Percentiles rank a stretch among this genome's conserved stretches.
phyloP scores from a whole-genome alignment of 2,797 vertebrate species.

The Microctenopoma stevenorrisi region DNA sequence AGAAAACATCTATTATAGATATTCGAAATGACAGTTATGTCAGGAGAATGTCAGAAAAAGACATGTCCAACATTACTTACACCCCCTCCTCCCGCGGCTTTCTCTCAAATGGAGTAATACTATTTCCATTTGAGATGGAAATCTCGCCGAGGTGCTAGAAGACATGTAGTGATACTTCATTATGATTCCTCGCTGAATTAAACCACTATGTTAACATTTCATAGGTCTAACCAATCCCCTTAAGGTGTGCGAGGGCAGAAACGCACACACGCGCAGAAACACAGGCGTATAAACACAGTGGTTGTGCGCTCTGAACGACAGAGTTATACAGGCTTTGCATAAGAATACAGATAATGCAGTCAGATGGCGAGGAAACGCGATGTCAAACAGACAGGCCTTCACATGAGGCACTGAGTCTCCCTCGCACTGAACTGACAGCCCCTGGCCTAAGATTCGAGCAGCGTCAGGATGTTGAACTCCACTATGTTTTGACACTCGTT shows the following conservation, averaged over 20 bases:
- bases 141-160: conserved; percentile 16
- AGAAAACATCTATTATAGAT: conserved; percentile 68
- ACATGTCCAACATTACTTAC: conserved; percentile 57
- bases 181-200: conserved; percentile 49
- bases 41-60: conserved; percentile 66
- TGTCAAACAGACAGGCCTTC: conserved; percentile 80
- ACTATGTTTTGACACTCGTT: conserved; percentile 74
- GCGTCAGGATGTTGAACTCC: conserved; percentile 74
- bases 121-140: conserved; percentile 41
- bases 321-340: conserved; percentile 71
- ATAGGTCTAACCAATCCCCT: conserved; percentile 25
- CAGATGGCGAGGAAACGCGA: conserved; percentile 65
- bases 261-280: conserved; percentile 26
- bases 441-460: conserved; percentile 74
- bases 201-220: conserved; percentile 49
- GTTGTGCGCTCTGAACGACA: conserved; percentile 57
- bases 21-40: conserved; percentile 70
- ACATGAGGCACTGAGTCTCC: conserved; percentile 66
- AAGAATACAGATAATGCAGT: conserved; percentile 71
- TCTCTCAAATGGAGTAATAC: conserved; percentile 21
- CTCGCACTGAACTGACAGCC: conserved; percentile 73
- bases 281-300: conserved; percentile 33
- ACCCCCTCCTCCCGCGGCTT: conserved; percentile 30
- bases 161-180: conserved; percentile 41
- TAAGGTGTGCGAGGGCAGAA: conserved; percentile 11